Percentiles rank a stretch among this genome's conserved stretches.
phyloP scores from a whole-genome alignment of 2,113 vertebrate genomes.

The Chlorodrepanis virens region DNA sequence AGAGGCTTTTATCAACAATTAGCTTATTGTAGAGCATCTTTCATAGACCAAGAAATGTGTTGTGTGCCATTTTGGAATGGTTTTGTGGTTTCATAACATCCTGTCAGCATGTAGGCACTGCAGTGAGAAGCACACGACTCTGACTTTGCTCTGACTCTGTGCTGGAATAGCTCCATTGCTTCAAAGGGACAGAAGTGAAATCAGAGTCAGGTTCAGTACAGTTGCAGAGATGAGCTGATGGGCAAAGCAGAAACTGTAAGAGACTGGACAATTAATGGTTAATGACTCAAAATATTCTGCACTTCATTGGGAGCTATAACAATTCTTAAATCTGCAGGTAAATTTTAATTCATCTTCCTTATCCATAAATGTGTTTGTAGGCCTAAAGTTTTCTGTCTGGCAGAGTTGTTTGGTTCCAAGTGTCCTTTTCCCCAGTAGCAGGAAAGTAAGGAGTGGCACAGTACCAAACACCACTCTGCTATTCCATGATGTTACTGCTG shows the following conservation, averaged over 20 bases:
- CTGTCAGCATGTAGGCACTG: neutral
- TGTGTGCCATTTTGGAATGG: neutral
- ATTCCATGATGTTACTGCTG: neutral
- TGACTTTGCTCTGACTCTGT: neutral
- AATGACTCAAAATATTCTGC: neutral
- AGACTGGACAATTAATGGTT: neutral
- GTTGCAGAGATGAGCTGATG: neutral
- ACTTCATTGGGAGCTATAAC: neutral
- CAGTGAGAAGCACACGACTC: neutral
- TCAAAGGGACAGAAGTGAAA: neutral
- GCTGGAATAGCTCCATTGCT: neutral
- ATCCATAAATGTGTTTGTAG: neutral
- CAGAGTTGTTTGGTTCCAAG: neutral
- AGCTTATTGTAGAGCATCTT: neutral
- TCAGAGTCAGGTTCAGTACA: neutral
- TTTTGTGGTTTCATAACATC: conserved; percentile 32
- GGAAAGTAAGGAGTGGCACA: neutral
- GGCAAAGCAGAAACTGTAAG: neutral
- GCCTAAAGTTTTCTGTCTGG: neutral
- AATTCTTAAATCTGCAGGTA: neutral
- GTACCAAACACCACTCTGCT: neutral
- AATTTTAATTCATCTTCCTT: neutral
- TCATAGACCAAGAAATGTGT: neutral
- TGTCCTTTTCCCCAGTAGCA: neutral
- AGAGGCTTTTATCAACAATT: conserved; percentile 34